Evolutionary conservation across 2,888 invertebrate species (phyloP).

Genomic region (Raillietiella orientalis): DNA sequence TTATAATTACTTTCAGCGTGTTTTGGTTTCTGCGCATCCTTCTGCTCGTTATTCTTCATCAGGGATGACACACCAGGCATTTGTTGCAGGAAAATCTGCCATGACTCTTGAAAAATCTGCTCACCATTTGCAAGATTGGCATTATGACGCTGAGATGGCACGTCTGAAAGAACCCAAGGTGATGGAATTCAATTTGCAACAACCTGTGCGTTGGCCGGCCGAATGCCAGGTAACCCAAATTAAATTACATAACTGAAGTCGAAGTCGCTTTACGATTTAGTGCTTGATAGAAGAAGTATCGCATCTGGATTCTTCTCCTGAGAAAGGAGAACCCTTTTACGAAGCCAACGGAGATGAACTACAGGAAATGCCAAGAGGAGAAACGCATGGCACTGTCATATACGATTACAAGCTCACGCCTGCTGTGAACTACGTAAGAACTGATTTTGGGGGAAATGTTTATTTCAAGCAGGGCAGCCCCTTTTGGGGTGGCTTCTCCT

Average conservation of each 20-base stretch:
- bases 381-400: constrained; percentile 47
- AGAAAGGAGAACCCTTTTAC: constrained; percentile 47
- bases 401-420: constrained; percentile 57
- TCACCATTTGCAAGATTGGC: no score
- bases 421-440: constrained; percentile 51
- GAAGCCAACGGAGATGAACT: constrained; percentile 38
- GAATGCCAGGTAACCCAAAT: constrained; percentile 51
- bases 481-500: not conserved
- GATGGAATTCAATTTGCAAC: no score
- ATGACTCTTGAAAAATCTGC: no score
- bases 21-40: no score
- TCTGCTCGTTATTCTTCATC: no score
- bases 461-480: not conserved
- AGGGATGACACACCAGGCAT: no score
- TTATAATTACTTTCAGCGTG: no score
- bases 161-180: no score
- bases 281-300: constrained; percentile 46
- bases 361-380: constrained; percentile 50
- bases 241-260: no score
- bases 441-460: not conserved
- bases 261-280: no score
- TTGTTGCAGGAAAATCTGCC: no score
- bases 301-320: constrained; percentile 36
- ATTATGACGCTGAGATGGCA: no score
- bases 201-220: constrained; percentile 54